Evolutionary conservation across 2,797 vertebrate genomes (phyloP).

Genomic region (Denticeps clupeoides): DNA sequence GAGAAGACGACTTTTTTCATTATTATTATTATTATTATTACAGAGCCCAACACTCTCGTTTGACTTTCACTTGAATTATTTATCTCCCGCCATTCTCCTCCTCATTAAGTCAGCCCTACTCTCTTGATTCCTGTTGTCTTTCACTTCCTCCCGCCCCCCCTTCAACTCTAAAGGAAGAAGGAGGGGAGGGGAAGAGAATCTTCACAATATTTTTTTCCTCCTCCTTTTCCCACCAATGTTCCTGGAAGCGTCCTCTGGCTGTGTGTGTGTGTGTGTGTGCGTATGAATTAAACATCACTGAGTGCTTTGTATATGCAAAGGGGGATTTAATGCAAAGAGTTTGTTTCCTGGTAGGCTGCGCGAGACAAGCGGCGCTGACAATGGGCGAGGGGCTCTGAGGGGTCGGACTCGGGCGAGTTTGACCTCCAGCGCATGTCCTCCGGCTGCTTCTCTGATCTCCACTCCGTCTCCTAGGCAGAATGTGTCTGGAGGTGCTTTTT

Average conservation of each 20-base stretch:
- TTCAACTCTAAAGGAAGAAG: too few relatives aligned
- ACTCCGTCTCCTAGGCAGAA: too few relatives aligned
- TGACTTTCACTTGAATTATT: constrained; percentile 37
- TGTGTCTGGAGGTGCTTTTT: too few relatives aligned
- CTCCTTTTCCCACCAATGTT: constrained; percentile 6
- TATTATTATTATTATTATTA: too few relatives aligned
- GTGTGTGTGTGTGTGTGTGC: too few relatives aligned
- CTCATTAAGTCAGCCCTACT: constrained; percentile 32
- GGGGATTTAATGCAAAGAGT: constrained; percentile 29
- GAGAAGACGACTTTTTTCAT: constrained; percentile 37
- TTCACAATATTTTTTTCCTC: constrained; percentile 21
- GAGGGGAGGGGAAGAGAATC: constrained; percentile 32
- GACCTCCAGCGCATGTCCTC: constrained; percentile 34
- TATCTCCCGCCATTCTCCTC: constrained; percentile 18
- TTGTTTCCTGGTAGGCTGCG: constrained; percentile 14
- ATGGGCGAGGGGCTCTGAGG: constrained; percentile 22
- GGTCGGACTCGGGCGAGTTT: constrained; percentile 19
- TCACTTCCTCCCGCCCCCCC: too few relatives aligned
- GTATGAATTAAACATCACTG: constrained; percentile 54
- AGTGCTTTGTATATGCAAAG: constrained; percentile 33
- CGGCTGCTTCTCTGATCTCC: constrained; percentile 16
- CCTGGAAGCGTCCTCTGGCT: constrained; percentile 31
- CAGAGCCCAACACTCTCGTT: constrained; percentile 25
- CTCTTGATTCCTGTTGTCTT: constrained; percentile 19
- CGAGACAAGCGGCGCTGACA: constrained; percentile 9